A percentile compares a stretch with the other conserved stretches of the same genome.
Conservation (phyloP, 1,140 invertebrate species). For the Caligus rogercresseyi region DNA sequence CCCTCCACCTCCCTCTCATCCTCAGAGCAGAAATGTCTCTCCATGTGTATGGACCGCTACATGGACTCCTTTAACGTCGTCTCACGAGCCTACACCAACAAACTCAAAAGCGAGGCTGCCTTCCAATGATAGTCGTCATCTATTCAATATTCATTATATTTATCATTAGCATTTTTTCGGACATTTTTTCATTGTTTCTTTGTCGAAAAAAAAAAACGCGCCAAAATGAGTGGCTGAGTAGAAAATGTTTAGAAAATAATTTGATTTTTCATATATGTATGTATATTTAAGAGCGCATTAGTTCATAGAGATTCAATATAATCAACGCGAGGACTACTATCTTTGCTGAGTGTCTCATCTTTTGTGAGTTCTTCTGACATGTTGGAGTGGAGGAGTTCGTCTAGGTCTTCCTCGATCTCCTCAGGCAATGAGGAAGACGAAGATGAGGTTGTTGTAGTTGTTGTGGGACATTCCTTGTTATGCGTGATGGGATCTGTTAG, state of each 20-base stretch:
- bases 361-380: background rate
- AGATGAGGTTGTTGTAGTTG: no score
- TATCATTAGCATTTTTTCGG: no score
- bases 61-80: constrained; percentile 36
- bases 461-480: no score
- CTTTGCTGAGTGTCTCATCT: background rate
- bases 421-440: background rate
- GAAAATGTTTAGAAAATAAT: no score
- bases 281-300: no score
- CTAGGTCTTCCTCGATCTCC: background rate
- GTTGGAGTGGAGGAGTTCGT: background rate
- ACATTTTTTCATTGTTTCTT: background rate
- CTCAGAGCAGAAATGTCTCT: constrained; percentile 36
- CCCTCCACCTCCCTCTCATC: constrained; percentile 33
- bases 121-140: background rate
- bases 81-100: constrained; percentile 30
- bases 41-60: constrained; percentile 37
- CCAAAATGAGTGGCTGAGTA: no score
- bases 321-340: background rate
- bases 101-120: constrained; percentile 28
- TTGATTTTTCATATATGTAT: no score
- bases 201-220: no score
- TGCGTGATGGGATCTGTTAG: no score
- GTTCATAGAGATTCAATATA: background rate
- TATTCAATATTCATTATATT: no score